Evolutionary conservation across 2,797 vertebrate species (phyloP).

Genomic region (Gymnodraco acuticeps): DNA sequence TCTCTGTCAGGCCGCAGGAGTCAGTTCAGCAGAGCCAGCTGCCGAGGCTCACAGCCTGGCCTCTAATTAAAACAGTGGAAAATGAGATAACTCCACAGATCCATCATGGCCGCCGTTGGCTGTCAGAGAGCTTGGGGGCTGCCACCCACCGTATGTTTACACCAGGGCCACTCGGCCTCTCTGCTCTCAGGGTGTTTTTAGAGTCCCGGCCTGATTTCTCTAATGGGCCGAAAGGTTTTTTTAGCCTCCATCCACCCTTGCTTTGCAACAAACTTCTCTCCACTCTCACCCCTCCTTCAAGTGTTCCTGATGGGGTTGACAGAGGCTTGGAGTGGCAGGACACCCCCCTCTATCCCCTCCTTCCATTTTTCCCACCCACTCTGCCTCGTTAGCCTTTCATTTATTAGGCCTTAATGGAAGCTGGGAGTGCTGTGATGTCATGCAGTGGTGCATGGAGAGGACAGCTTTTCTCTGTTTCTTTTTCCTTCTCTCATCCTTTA

Average conservation of each 20-base stretch:
- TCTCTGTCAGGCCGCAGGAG: constrained; percentile 96
- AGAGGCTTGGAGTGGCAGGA: constrained; percentile 76
- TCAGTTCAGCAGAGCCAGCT: constrained; percentile 95
- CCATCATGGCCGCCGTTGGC: constrained; percentile 94
- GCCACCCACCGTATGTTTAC: constrained; percentile 97
- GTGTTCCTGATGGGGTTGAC: constrained; percentile 82
- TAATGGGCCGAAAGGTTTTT: constrained; percentile 86
- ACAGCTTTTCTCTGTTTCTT: constrained; percentile 64
- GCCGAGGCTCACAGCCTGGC: constrained; percentile 93
- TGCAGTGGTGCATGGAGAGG: constrained; percentile 75
- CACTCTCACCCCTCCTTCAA: constrained; percentile 70
- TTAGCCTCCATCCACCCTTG: constrained; percentile 76
- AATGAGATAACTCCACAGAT: constrained; percentile 99
- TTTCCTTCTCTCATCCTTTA: constrained; percentile 50
- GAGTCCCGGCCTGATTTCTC: constrained; percentile 87
- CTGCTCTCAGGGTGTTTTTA: constrained; percentile 85
- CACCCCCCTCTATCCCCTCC: constrained; percentile 47
- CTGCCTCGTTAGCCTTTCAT: constrained; percentile 85
- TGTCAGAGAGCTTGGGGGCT: constrained; percentile 90
- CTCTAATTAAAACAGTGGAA: constrained; percentile 99
- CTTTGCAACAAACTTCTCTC: constrained; percentile 67
- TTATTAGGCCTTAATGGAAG: constrained; percentile 88
- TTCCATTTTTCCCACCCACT: constrained; percentile 77
- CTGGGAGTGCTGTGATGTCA: constrained; percentile 85
- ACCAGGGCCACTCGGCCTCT: constrained; percentile 87